Evolutionary conservation across 1,140 invertebrate species (phyloP).

Genomic region (Tetragnatha versicolor): DNA sequence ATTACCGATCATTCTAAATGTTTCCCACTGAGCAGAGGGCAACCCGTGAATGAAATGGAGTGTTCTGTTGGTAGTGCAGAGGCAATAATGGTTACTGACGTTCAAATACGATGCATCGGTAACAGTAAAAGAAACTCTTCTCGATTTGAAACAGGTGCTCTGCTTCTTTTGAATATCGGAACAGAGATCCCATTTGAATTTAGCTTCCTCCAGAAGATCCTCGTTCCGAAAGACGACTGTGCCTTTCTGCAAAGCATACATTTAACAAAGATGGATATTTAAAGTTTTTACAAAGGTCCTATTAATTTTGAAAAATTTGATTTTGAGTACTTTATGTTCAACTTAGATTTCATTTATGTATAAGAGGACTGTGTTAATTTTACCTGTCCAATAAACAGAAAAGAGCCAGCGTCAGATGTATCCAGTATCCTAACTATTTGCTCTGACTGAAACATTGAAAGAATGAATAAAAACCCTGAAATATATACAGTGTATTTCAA

Average conservation of each 20-base stretch:
- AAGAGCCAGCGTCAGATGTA: neutral
- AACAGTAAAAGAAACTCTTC: neutral
- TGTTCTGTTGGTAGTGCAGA: constrained; percentile 15
- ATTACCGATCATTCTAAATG: constrained; percentile 26
- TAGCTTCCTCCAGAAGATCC: neutral
- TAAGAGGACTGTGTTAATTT: neutral
- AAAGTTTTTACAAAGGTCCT: neutral
- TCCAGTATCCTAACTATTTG: constrained; percentile 11
- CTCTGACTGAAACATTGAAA: neutral
- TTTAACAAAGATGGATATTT: neutral
- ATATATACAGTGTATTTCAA: neutral
- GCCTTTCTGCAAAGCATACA: constrained; percentile 15
- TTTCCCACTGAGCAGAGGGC: constrained; percentile 25
- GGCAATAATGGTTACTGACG: constrained; percentile 28
- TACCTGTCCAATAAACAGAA: constrained; percentile 24
- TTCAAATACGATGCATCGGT: constrained; percentile 27
- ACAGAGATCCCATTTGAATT: constrained; percentile 9
- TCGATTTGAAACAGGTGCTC: neutral
- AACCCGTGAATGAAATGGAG: constrained; percentile 28
- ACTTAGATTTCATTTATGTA: neutral
- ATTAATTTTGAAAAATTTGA: neutral
- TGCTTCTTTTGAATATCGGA: constrained; percentile 1
- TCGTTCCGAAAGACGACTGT: neutral
- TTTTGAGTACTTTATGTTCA: neutral
- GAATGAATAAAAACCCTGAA: neutral